Evolutionary conservation across 2,888 invertebrate genomes (phyloP), one percentile per base, ranked within the genome.

Genomic region (Ectemnius cavifrons): DNA sequence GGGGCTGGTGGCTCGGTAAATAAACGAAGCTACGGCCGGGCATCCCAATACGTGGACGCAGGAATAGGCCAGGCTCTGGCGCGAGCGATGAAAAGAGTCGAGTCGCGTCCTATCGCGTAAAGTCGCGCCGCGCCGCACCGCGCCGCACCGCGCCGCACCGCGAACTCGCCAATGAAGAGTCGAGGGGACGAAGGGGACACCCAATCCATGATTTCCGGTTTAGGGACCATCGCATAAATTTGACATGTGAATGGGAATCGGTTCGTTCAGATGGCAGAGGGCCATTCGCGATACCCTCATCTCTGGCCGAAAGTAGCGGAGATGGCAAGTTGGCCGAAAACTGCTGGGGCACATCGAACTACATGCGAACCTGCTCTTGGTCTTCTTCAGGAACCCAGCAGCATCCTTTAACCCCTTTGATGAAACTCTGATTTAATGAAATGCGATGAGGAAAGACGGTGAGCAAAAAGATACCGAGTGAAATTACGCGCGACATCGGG

Each of bases 141-240:
- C 63, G 28, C 8, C 11, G 63, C n/a, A 20, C 20, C 23, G 67
- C 57, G 57, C 47, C 49, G 59, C 11, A 11, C 37, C 37, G 37
- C 37, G 37, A 23, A 23, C 37, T 6, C 37, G 37, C 37, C 37
- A 37, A 37, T 37, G 37, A 37, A 37, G 37, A 37, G 37, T 6
- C 75, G 74, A 62, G 72, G 67, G 67, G 59, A 71, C 47, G 64
- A 70, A 66, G 77, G 80, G 80, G 81, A 85, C 80, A 79, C 83
- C 83, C 83, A 83, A 84, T 85, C 85, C 84, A 83, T 83, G 86
- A 85, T 87, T 87, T 86, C 83, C 86, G 86, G 86, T 85, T 86
- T 85, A 78, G 77, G 79, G 79, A 77, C 86, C 82, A 81, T 78
- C 83, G 71, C 81, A 85, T 86, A 85, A 86, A 86, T 86, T 86